A percentile compares a stretch with the other conserved stretches of the same genome.
phyloP scores from a whole-genome alignment of 2,888 invertebrate genomes.

The Aquatica leii region DNA sequence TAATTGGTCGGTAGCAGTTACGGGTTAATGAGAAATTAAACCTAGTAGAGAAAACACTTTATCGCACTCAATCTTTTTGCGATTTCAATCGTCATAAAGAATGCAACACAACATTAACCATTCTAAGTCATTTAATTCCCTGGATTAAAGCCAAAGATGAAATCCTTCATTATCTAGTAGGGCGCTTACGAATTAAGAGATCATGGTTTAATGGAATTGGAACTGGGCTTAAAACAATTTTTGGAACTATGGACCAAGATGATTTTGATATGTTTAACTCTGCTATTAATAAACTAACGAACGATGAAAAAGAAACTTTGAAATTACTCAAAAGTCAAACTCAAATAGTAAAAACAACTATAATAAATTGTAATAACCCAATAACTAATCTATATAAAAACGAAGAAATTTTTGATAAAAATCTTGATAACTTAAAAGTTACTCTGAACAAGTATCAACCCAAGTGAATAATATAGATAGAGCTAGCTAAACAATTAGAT shows the following conservation, averaged over 20 bases:
- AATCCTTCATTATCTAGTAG: not conserved
- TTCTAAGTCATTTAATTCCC: not conserved
- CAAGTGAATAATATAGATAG: not conserved
- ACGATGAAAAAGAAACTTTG: conserved; percentile 29
- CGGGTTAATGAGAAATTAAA: not conserved
- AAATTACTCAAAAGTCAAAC: conserved; percentile 39
- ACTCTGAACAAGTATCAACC: not conserved
- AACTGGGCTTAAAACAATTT: conserved; percentile 41
- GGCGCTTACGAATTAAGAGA: not conserved
- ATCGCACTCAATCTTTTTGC: not conserved
- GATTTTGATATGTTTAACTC: conserved; percentile 45
- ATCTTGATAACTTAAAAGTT: conserved; percentile 9
- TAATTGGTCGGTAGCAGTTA: too few species aligned
- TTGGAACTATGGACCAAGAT: conserved; percentile 46
- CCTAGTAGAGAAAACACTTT: not conserved
- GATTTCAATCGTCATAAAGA: not conserved
- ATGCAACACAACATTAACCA: not conserved
- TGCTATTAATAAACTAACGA: conserved; percentile 33
- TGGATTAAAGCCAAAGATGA: not conserved
- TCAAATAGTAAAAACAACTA: conserved; percentile 34
- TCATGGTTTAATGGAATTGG: too few species aligned
- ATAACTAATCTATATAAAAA: conserved; percentile 33
- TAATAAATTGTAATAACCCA: conserved; percentile 39
- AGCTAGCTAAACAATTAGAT: not conserved
- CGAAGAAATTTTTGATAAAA: conserved; percentile 37